A percentile compares a stretch with the other conserved stretches of the same genome.
Conservation (phyloP, 2,797 vertebrate species). For the Gymnodraco acuticeps region DNA sequence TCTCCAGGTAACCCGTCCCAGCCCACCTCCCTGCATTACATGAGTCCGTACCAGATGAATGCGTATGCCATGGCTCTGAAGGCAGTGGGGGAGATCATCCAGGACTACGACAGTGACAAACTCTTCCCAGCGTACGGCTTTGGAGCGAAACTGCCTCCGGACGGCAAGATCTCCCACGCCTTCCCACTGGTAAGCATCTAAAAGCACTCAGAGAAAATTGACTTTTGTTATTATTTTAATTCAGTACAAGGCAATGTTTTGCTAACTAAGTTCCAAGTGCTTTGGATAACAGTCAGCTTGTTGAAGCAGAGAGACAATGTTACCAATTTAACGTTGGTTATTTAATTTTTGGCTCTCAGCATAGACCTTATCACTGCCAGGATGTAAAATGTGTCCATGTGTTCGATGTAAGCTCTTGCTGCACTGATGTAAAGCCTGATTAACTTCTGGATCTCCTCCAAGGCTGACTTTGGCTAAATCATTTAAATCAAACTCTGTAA, state of each 20-base stretch:
- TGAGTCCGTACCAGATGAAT: conserved; percentile 93
- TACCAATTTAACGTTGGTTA: conserved; percentile 14
- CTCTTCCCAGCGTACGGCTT: conserved; percentile 94
- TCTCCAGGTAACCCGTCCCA: conserved; percentile 89
- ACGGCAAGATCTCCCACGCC: conserved; percentile 93
- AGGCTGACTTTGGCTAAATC: conserved; percentile 1
- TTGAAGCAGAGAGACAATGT: background rate
- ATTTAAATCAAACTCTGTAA: conserved; percentile 8
- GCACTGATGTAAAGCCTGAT: conserved; percentile 12
- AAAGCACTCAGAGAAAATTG: background rate
- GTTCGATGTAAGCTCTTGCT: conserved; percentile 23
- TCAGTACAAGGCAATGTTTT: background rate
- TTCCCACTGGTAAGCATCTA: conserved; percentile 89
- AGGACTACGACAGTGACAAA: conserved; percentile 96
- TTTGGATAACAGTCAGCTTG: conserved; percentile 2
- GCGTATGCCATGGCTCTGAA: conserved; percentile 94
- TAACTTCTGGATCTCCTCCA: conserved; percentile 26
- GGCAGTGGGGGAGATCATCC: conserved; percentile 94
- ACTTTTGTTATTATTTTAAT: background rate
- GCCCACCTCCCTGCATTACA: conserved; percentile 93
- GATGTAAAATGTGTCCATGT: conserved; percentile 37
- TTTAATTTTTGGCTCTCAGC: conserved; percentile 12
- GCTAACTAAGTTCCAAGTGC: background rate
- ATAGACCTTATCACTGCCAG: conserved; percentile 21
- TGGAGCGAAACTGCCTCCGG: conserved; percentile 92